These are phyloP conservation scores for Catagonus wagneri DNA, from an alignment of 2,113 vertebrate species.

Conservation along the genomic window DNA sequence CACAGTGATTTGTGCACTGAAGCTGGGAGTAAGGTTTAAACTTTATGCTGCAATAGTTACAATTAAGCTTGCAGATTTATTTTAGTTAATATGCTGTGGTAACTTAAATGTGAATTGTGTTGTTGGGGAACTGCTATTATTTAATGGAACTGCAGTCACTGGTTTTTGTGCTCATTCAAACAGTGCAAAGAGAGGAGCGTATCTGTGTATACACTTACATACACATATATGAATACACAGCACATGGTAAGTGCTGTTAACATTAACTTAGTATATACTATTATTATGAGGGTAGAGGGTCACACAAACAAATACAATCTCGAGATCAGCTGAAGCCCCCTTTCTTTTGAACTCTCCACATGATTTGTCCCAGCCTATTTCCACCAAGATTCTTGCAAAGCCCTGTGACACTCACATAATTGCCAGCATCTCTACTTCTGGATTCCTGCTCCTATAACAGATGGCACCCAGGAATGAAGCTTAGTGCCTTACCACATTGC, in stretches of 20 bases:
- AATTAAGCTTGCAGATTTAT: neutral
- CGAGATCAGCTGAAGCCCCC: neutral
- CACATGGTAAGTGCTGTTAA: neutral
- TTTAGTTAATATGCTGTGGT: neutral
- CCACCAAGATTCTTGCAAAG: neutral
- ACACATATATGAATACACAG: neutral
- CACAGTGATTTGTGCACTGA: neutral
- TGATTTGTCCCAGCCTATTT: neutral
- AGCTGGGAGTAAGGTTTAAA: neutral
- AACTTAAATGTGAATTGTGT: neutral
- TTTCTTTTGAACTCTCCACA: neutral
- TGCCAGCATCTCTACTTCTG: neutral
- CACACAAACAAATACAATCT: neutral
- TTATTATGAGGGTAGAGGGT: neutral
- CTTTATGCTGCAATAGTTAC: neutral
- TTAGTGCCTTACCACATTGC: neutral
- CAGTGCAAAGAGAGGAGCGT: neutral
- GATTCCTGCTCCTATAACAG: neutral
- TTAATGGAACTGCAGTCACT: neutral
- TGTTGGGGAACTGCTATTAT: neutral
- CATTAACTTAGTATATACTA: neutral
- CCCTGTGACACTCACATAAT: neutral
- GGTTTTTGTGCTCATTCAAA: neutral
- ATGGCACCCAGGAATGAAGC: neutral
- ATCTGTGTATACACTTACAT: neutral